A percentile compares a stretch with the other conserved stretches of the same genome.
Evolutionary conservation across 2,113 vertebrate genomes (phyloP).

Genomic region (Corydoras sp.): DNA sequence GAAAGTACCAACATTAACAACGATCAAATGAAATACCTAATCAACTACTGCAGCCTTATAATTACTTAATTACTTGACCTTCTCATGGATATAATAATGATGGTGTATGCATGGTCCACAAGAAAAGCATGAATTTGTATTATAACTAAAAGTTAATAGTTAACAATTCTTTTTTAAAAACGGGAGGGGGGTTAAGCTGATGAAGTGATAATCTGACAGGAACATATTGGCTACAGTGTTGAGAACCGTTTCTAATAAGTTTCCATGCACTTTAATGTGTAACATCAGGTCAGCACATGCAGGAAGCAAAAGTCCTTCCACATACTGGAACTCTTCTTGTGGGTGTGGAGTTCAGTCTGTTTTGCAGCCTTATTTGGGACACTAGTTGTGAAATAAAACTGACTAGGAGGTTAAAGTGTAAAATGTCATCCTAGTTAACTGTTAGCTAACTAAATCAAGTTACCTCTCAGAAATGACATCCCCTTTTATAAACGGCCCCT

Average conservation of each 20-base stretch:
- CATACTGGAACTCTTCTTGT: background rate
- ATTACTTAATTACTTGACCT: too few relatives aligned
- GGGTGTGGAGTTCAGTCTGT: background rate
- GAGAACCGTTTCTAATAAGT: background rate
- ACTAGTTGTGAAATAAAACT: background rate
- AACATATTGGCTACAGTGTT: background rate
- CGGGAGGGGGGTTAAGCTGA: background rate
- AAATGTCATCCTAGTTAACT: background rate
- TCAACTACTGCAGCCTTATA: too few relatives aligned
- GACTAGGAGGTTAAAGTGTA: background rate
- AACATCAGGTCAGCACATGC: too few relatives aligned
- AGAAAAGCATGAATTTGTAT: background rate
- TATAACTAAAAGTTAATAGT: constrained; percentile 2
- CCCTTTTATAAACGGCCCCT: background rate
- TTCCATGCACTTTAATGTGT: too few relatives aligned
- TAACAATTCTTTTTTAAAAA: constrained; percentile 6
- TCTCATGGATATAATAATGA: too few relatives aligned
- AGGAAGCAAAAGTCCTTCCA: background rate
- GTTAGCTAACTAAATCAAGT: background rate
- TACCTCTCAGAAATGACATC: background rate
- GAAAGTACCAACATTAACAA: too few relatives aligned
- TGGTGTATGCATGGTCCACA: background rate
- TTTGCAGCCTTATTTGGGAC: background rate
- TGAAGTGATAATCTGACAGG: background rate
- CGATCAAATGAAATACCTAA: too few relatives aligned